Base-by-base conservation (phyloP, 2,888 invertebrate species). In the Ctena decussata region DNA sequence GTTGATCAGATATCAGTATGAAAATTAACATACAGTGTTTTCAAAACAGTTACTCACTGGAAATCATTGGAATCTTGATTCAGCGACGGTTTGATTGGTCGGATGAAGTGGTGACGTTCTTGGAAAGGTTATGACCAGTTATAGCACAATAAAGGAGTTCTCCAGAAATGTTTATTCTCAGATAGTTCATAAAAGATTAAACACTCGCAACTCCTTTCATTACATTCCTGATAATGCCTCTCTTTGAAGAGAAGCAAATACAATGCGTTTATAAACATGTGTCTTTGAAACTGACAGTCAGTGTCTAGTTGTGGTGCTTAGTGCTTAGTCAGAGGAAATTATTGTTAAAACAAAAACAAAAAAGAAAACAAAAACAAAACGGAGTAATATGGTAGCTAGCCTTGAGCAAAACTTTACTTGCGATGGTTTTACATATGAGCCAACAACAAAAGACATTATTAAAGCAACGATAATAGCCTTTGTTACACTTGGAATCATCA, bases 391-490 rank as follows among this genome's bases (percentile, higher is more conserved):
- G 72, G 72, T 30, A 21, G 27, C 72, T n/a, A 27, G 41, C 70
- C 60, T 89, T 15, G 73, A 79, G 21, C 87, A 87, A 46, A 82
- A 46, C 32, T 78, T 85, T 39, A 87, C 87, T 24, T 87, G 87
- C 37, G 78, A 78, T 8, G 83, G 85, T 0, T 60, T 76, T 70
- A 57, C 27, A 15, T 70, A 87, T 49, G 83, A 49, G 35, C 82
- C 87, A 0, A 78, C 76, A 15, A 44, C 79, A 46, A 82, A 79
- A 35, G 87, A 87, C 71, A 57, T 86, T 44, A 49, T 86, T 11
- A 90, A 89, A 78, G 80, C 85, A 21, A 46, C 77, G n/a, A 77
- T 86, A 32, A 86, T 90, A 30, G 60, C 75, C n/a, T 53, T 82
- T 21, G 82, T 89, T 15, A 69, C 82, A 21, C 30, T 83, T 32